A percentile compares a stretch with the other conserved stretches of the same genome.
Conservation (phyloP, 2,797 vertebrate species). For the Amphiprion clarkii region DNA sequence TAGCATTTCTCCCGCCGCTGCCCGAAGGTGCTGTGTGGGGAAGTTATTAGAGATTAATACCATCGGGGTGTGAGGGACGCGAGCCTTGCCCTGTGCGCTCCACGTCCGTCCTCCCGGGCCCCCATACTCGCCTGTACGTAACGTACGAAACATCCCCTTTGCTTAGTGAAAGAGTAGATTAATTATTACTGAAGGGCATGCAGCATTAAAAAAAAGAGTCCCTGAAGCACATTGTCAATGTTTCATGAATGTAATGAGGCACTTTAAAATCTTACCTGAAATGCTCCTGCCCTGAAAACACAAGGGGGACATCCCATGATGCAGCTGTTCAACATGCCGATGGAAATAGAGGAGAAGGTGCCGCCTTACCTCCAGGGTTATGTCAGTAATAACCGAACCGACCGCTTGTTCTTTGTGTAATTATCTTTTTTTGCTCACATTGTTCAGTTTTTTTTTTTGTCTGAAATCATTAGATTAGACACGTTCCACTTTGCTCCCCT, state of each 20-base stretch:
- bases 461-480: conserved; percentile 62
- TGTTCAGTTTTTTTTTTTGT: conserved; percentile 35
- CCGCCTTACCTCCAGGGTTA: conserved; percentile 31
- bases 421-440: conserved; percentile 45
- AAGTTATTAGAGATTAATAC: conserved; percentile 80
- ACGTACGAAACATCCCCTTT: conserved; percentile 52
- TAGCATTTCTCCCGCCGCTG: conserved; percentile 54
- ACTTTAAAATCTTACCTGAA: conserved; percentile 36
- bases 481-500: conserved; percentile 29
- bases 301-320: conserved; percentile 44
- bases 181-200: conserved; percentile 83
- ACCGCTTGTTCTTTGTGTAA: conserved; percentile 43
- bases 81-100: conserved; percentile 32
- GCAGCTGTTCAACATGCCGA: conserved; percentile 33
- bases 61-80: conserved; percentile 59
- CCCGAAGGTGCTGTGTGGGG: conserved; percentile 58
- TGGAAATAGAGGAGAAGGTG: conserved; percentile 24
- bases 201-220: conserved; percentile 51
- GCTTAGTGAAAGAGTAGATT: conserved; percentile 68
- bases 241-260: conserved; percentile 79
- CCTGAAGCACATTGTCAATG: conserved; percentile 73
- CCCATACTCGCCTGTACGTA: conserved; percentile 41
- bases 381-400: conserved; percentile 47
- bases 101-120: conserved; percentile 37
- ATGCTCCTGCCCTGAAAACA: conserved; percentile 11